Conservation (phyloP, 1,140 invertebrate species). For the Nilaparvata lugens region DNA sequence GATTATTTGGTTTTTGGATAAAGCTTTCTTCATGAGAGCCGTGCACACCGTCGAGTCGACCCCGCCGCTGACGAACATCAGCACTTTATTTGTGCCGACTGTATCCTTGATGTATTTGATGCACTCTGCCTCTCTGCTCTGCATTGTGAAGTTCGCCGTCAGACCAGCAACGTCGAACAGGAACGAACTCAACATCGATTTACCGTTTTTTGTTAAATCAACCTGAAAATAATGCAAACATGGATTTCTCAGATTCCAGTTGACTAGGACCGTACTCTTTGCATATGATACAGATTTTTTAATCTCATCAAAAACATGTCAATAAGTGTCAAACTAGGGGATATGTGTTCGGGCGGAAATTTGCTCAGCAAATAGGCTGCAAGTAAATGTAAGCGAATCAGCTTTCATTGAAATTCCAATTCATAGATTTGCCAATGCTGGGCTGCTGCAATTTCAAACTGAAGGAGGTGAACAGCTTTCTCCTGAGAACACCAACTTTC, state of each 20-base stretch:
- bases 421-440: no score
- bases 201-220: conserved; percentile 87
- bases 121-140: conserved; percentile 81
- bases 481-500: no score
- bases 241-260: neutral
- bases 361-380: no score
- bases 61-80: conserved; percentile 91
- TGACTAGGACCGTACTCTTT: no score
- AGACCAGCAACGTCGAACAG: conserved; percentile 83
- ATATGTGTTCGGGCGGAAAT: no score
- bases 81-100: conserved; percentile 86
- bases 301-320: neutral
- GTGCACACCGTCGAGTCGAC: conserved; percentile 98
- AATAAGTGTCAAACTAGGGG: no score
- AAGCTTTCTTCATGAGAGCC: conserved; percentile 81
- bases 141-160: conserved; percentile 80
- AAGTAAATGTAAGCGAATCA: no score
- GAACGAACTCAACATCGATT: conserved; percentile 89
- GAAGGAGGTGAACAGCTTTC: no score
- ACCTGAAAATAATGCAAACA: conserved; percentile 42
- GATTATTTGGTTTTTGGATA: conserved; percentile 85
- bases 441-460: no score
- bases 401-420: no score
- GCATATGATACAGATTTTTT: neutral
- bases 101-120: conserved; percentile 86